These are phyloP conservation scores for Mionectes macconnelli DNA, from an alignment of 2,113 vertebrate genomes.

Conservation along the genomic window DNA sequence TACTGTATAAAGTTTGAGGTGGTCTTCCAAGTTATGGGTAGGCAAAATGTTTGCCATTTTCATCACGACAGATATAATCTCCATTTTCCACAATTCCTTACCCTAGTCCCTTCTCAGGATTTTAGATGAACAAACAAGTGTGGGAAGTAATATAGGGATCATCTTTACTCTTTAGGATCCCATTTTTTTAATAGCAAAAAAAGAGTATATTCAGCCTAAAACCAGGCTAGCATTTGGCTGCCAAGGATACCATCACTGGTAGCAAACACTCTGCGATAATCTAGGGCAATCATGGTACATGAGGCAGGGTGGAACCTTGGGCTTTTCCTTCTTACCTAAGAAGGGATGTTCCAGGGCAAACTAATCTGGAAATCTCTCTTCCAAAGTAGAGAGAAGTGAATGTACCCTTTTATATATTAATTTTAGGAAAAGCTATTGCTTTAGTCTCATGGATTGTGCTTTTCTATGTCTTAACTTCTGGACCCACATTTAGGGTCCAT, in stretches of 20 bases:
- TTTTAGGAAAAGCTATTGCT: not conserved
- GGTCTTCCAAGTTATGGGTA: not conserved
- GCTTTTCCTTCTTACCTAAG: not conserved
- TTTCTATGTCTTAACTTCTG: not conserved
- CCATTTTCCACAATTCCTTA: not conserved
- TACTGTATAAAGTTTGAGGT: not conserved
- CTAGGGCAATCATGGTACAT: not conserved
- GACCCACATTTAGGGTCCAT: not conserved
- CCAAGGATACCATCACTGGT: not conserved
- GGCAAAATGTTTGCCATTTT: not conserved
- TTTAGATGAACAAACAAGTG: not conserved
- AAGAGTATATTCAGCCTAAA: not conserved
- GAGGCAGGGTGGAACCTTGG: not conserved
- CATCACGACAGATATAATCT: not conserved
- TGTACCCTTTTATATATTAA: not conserved
- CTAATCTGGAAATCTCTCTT: not conserved
- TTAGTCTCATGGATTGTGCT: not conserved
- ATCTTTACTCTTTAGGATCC: not conserved
- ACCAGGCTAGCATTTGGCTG: not conserved
- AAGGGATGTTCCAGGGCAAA: not conserved
- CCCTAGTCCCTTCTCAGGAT: not conserved
- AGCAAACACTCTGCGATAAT: not conserved
- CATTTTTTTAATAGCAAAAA: not conserved
- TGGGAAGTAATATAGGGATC: not conserved
- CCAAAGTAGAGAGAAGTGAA: not conserved